A percentile compares a stretch with the other conserved stretches of the same genome.
phyloP scores from a whole-genome alignment of 92 coral and sea anemone species.

The Phenganax subtilis region DNA sequence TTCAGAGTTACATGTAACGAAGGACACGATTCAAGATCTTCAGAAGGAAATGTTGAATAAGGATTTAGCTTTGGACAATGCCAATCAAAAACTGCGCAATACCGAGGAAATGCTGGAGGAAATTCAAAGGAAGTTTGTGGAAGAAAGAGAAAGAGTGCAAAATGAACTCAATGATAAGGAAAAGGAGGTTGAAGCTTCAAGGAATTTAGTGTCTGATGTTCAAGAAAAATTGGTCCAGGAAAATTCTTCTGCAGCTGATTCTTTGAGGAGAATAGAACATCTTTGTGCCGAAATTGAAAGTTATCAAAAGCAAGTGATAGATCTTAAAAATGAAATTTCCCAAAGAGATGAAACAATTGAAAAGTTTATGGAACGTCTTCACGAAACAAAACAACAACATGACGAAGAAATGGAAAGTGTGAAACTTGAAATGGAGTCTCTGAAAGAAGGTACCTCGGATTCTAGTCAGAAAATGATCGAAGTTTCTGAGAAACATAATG shows the following conservation, averaged over 20 bases:
- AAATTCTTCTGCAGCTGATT: conserved; percentile 37
- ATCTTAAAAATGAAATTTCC: conserved; percentile 45
- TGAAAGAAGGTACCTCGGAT: conserved; percentile 54
- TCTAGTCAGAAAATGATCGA: conserved; percentile 8
- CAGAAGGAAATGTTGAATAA: conserved; percentile 62
- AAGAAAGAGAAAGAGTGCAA: conserved; percentile 49
- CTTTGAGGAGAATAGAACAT: conserved; percentile 36
- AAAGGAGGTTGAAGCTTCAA: conserved; percentile 16
- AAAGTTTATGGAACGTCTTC: conserved; percentile 53
- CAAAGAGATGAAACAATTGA: conserved; percentile 51
- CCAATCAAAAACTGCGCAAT: conserved; percentile 21
- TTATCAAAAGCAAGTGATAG: conserved; percentile 46
- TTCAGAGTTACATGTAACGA: conserved; percentile 61
- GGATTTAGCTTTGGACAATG: conserved; percentile 43
- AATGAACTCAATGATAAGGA: conserved; percentile 55
- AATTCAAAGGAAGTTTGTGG: conserved; percentile 44
- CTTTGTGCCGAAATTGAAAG: conserved; percentile 46
- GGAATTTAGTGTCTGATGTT: not conserved
- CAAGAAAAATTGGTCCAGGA: conserved; percentile 32
- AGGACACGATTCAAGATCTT: conserved; percentile 64
- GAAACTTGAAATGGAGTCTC: conserved; percentile 52
- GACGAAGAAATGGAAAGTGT: conserved; percentile 60
- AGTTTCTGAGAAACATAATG: conserved; percentile 49
- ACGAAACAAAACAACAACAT: conserved; percentile 48
- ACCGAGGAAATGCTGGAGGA: conserved; percentile 41